Conservation (phyloP, 2,888 invertebrate species). For the Synergus umbraculus region DNA sequence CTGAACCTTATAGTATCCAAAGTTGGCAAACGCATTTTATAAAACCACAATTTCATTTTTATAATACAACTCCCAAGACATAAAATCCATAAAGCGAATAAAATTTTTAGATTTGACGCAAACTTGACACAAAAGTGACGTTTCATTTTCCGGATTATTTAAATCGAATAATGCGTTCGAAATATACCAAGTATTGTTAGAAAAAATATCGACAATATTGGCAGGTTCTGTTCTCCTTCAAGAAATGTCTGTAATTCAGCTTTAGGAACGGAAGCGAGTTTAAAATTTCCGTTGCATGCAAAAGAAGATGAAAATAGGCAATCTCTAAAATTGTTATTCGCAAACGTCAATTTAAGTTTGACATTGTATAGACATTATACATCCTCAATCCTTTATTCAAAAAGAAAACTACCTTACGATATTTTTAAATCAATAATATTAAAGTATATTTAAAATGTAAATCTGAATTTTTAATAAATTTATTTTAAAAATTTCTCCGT, state of each 20-base stretch:
- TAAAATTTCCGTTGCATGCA: neutral
- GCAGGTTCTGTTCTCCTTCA: neutral
- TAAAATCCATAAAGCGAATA: neutral
- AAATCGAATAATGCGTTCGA: neutral
- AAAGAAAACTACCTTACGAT: neutral
- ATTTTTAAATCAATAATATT: neutral
- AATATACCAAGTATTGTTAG: neutral
- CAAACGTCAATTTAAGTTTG: neutral
- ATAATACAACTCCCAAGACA: neutral
- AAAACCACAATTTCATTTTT: no score
- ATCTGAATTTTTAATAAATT: no score
- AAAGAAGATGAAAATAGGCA: neutral
- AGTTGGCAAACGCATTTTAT: no score
- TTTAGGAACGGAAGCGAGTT: neutral
- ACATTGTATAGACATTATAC: neutral
- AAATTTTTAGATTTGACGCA: neutral
- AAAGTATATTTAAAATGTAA: no score
- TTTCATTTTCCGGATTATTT: neutral
- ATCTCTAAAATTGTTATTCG: neutral
- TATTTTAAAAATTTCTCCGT: no score
- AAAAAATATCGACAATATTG: slow-evolving; percentile 11
- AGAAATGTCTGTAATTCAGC: neutral
- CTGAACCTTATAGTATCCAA: no score
- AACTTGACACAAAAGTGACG: neutral
- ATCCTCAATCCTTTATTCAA: neutral